Percentiles rank a stretch among this genome's conserved stretches.
phyloP scores from a whole-genome alignment of 2,113 vertebrate species.

The Crotalus helleri region DNA sequence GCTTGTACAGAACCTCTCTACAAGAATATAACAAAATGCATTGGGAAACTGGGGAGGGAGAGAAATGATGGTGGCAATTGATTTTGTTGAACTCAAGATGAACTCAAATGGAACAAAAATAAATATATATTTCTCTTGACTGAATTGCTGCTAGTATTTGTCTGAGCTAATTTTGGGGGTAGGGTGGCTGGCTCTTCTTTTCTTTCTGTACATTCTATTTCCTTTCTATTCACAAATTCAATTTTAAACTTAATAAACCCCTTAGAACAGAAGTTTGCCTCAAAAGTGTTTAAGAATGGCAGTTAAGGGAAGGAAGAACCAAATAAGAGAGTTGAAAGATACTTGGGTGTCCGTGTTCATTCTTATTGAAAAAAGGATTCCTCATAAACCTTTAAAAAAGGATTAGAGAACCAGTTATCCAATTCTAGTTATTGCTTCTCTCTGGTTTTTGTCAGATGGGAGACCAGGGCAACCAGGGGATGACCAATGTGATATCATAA shows the following conservation, averaged over 20 bases:
- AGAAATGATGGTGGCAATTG: neutral
- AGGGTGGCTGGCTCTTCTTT: neutral
- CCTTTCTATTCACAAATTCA: neutral
- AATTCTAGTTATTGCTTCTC: neutral
- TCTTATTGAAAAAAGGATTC: neutral
- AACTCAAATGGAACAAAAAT: neutral
- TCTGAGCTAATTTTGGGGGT: neutral
- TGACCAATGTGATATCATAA: neutral
- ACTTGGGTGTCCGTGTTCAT: neutral
- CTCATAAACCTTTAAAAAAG: neutral
- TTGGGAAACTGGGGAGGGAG: neutral
- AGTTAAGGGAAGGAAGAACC: neutral
- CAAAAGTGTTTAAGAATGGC: neutral
- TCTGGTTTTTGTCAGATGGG: neutral
- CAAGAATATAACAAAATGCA: neutral
- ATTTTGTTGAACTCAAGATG: neutral
- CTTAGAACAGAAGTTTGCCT: neutral
- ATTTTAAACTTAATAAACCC: neutral
- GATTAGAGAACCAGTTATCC: neutral
- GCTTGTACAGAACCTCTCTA: neutral
- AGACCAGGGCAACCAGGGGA: neutral
- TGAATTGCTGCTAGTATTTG: neutral
- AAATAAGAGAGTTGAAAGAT: neutral
- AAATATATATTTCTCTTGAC: neutral
- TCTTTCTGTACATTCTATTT: neutral